Evolutionary conservation across 1,140 invertebrate species (phyloP).

Genomic region (Drosophila littoralis): DNA sequence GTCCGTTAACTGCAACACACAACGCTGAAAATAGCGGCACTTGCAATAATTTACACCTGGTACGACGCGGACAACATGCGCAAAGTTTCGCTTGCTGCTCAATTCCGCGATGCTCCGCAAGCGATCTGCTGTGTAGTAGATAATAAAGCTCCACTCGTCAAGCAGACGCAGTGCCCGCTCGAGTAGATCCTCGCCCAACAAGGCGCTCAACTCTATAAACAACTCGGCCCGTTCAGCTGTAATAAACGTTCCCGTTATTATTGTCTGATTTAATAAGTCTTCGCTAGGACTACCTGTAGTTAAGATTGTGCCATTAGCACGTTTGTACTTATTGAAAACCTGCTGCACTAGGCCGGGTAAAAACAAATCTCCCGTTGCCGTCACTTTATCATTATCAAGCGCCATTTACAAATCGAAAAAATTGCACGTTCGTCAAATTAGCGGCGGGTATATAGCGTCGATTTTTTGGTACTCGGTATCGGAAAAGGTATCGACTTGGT

Average conservation of each 20-base stretch:
- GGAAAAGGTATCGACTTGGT: too few species aligned
- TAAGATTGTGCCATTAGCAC: not conserved
- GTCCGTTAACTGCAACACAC: conserved; percentile 36
- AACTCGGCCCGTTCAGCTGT: conserved; percentile 15
- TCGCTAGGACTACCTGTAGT: conserved; percentile 3
- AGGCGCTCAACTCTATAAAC: conserved; percentile 35
- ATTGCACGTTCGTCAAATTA: not conserved
- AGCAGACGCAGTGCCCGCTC: conserved; percentile 46
- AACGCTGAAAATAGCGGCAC: conserved; percentile 47
- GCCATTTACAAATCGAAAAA: conserved; percentile 20
- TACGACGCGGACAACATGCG: conserved; percentile 35
- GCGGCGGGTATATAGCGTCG: too few species aligned
- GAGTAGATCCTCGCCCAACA: conserved; percentile 45
- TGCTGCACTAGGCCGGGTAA: conserved; percentile 35
- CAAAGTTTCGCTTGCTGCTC: conserved; percentile 23
- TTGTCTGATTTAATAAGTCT: not conserved
- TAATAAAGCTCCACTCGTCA: conserved; percentile 47
- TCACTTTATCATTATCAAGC: conserved; percentile 3
- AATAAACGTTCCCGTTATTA: not conserved
- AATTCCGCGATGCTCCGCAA: conserved; percentile 35
- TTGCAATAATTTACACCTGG: conserved; percentile 61
- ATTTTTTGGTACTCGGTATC: too few species aligned
- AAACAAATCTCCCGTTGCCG: conserved; percentile 21
- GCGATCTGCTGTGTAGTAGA: conserved; percentile 37
- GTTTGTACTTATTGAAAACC: conserved; percentile 27